Evolutionary conservation across 2,797 vertebrate species (phyloP), one percentile per base, ranked within the genome.

Genomic region (Thaleichthys pacificus): DNA sequence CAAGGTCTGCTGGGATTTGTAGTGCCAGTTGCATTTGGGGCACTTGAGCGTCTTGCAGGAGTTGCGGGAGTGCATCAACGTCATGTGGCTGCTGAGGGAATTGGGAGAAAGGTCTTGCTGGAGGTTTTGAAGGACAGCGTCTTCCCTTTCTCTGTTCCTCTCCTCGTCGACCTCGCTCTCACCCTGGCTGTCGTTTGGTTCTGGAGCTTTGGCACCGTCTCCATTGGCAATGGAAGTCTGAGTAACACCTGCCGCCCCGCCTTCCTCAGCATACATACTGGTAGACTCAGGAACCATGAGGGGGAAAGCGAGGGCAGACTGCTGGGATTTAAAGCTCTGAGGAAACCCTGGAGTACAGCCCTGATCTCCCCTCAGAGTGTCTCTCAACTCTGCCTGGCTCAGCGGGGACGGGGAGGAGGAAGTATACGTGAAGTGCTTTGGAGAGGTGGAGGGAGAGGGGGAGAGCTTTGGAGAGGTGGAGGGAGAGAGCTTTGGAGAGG

Each of bases 11-110:
- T 99, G 98, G 92, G 98, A 99, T 92, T 99, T 99, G 83, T 99
- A 99, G 93, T 99, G 98, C 98, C 98, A 99, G 93, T 99, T 99
- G 90, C 98, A 99, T 93, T 99, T 99, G 88, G 98, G 98, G 92
- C 98, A 99, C 95, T 99, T 99, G 80, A 99, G 95, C 1, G 98
- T 99, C 93, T 99, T 99, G 85, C 98, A 99, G 28, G 98, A 99
- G 92, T 98, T 99, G 70, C 97, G 96, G 57, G 98, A 98, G 93
- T 99, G 98, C 94, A 98, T 96, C 94, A 97, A 95, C 89, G 96
- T 96, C 94, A 97, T 96, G 91, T 99, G 91, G 86, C 88, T 91
- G 47, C 86, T 92, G 82, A 92, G 94, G 84, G 95, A 93, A 86
- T 90, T 81, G 19, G 92, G 95, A 72, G 91, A 91, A 83, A 92